Conservation (phyloP, 2,797 vertebrate genomes). For the Bovichtus diacanthus region DNA sequence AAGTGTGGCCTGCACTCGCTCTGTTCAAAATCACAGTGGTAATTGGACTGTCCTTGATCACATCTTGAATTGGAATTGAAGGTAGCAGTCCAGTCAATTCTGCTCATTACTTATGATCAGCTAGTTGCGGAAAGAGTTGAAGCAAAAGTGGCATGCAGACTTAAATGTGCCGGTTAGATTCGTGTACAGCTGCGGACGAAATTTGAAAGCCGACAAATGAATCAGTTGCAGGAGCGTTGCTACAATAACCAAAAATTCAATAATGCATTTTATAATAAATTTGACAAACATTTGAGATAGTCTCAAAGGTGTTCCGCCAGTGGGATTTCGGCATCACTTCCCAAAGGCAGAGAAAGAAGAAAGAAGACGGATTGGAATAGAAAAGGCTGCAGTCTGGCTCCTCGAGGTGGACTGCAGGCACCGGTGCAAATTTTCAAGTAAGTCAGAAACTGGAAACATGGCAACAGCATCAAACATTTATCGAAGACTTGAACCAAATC, state of each 20-base stretch:
- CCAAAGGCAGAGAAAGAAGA: constrained; percentile 50
- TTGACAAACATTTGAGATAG: constrained; percentile 46
- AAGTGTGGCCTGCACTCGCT: constrained; percentile 14
- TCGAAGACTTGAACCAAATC: constrained; percentile 16
- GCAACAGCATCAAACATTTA: constrained; percentile 47
- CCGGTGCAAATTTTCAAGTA: constrained; percentile 21
- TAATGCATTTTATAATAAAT: constrained; percentile 29
- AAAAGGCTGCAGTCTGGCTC: constrained; percentile 41
- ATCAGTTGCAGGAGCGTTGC: constrained; percentile 8
- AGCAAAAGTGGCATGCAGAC: background rate
- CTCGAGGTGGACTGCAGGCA: constrained; percentile 46
- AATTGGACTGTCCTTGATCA: constrained; percentile 29
- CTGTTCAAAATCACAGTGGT: background rate
- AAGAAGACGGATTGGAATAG: constrained; percentile 41
- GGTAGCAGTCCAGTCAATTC: constrained; percentile 21
- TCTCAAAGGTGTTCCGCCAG: constrained; percentile 49
- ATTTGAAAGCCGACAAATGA: constrained; percentile 3
- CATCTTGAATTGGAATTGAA: constrained; percentile 33
- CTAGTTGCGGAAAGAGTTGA: constrained; percentile 7
- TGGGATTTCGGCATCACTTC: constrained; percentile 35
- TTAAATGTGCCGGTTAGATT: background rate
- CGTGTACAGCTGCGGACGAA: background rate
- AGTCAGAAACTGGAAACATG: constrained; percentile 20
- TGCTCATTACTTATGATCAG: constrained; percentile 6
- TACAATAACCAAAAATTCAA: constrained; percentile 33